Percentiles rank a stretch among this genome's conserved stretches.
Evolutionary conservation across 2,888 invertebrate species (phyloP).

Genomic region (Agrotis puta): DNA sequence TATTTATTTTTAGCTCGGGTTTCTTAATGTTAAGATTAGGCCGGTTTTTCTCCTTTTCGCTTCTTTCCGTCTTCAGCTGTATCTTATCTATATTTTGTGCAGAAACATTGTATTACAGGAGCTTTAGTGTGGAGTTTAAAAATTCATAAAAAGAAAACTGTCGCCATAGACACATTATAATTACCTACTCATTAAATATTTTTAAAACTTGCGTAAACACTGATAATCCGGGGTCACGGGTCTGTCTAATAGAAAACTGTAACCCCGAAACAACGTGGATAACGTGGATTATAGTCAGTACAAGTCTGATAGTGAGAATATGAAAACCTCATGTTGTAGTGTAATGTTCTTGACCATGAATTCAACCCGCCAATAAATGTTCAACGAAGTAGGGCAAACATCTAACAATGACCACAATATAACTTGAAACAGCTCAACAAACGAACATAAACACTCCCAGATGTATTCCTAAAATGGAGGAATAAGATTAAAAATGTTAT

Average conservation of each 20-base stretch:
- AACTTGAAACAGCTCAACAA: slow-evolving; percentile 42
- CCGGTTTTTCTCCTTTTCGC: background rate
- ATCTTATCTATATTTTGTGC: background rate
- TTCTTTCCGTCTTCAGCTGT: background rate
- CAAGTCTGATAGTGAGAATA: background rate
- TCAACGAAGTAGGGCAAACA: slow-evolving; percentile 35
- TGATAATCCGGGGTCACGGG: too few relatives aligned
- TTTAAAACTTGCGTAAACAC: too few relatives aligned
- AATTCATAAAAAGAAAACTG: too few relatives aligned
- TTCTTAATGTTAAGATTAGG: background rate
- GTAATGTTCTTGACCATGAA: slow-evolving; percentile 6
- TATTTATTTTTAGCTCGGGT: background rate
- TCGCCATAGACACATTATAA: too few relatives aligned
- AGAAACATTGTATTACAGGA: too few relatives aligned
- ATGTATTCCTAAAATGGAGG: slow-evolving; percentile 51
- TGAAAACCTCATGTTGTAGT: background rate
- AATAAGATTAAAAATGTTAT: slow-evolving; percentile 61
- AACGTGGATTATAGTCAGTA: too few relatives aligned
- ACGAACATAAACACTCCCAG: slow-evolving; percentile 49
- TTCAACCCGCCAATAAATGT: slow-evolving; percentile 6
- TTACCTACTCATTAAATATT: too few relatives aligned
- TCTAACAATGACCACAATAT: slow-evolving; percentile 25
- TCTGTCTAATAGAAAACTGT: too few relatives aligned
- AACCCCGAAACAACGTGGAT: too few relatives aligned
- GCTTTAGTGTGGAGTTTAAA: too few relatives aligned